Base-by-base conservation (phyloP, 2,113 vertebrate genomes). In the Myxocyprinus asiaticus region DNA sequence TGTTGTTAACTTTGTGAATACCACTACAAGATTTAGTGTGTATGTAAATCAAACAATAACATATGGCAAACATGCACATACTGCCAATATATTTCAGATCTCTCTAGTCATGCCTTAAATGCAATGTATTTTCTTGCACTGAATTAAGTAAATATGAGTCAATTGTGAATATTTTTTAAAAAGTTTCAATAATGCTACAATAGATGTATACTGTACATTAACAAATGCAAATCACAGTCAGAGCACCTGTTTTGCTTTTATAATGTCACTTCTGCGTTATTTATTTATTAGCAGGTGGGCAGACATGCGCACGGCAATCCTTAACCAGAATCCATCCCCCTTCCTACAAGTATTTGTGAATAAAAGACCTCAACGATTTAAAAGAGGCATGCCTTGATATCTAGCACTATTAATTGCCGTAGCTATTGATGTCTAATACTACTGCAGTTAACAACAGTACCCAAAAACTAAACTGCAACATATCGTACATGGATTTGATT, bases 71-170 rank as follows among this genome's bases (percentile, higher is more conserved):
- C 81, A 82, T 83, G 79, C 82, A 86, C 84, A 83, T 66, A 75
- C 80, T 71, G 85, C 85, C 87, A 90, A 89, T 84, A 33, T 80
- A 77, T 88, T 86, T 82, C 58, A 56, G 79, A 88, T 76, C 80
- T 83, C 68, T 56, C 83, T 33, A 87, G 85, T 90, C 89, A 92
- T 89, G 91, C 90, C 92, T 91, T 91, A 91, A 84, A 86, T 89
- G 74, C 80, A 66, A 88, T 88, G 85, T 89, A 78, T 84, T 80
- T 87, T 86, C 81, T 89, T 91, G 91, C 92, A 92, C 91, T 91
- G 92, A 91, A 89, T 89, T 87, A 85, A 82, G 86, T 87, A 89
- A 88, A 88, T 84, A 85, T 82, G 88, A 89, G 90, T 82, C 61
- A 61, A 67, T 78, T 73, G 75, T 81, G 79, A 86, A 10, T 89